phyloP scores from a whole-genome alignment of 2,888 invertebrate genomes.

The Eurytoma adleriae region DNA sequence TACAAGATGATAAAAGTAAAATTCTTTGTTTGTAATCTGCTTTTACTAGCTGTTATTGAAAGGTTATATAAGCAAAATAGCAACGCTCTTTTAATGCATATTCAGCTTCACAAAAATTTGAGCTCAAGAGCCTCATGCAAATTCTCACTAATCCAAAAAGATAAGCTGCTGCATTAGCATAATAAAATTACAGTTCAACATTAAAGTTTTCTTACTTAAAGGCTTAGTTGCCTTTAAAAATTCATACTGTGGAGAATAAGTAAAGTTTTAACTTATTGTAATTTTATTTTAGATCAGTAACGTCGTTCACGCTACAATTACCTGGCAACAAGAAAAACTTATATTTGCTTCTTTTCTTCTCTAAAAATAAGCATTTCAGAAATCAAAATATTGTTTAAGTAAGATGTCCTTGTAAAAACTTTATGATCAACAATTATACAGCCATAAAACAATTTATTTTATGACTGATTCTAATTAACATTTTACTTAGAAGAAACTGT shows the following conservation, averaged over 20 bases:
- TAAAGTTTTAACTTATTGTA: constrained; percentile 16
- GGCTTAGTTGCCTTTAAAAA: not conserved
- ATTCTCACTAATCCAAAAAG: not conserved
- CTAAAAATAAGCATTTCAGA: no score
- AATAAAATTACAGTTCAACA: not conserved
- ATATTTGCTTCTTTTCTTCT: no score
- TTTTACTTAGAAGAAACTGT: constrained; percentile 1
- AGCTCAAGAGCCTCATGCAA: not conserved
- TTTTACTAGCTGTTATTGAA: not conserved
- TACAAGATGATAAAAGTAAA: not conserved
- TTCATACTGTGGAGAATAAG: not conserved
- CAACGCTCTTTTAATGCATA: not conserved
- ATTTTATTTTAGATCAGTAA: not conserved
- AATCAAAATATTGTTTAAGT: no score
- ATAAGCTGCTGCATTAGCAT: not conserved
- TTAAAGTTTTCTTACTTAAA: not conserved
- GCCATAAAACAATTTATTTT: not conserved
- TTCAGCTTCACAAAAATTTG: not conserved
- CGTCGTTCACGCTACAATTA: not conserved
- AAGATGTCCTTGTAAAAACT: no score
- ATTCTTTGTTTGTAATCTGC: not conserved
- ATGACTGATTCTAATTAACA: constrained; percentile 1
- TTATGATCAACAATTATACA: no score
- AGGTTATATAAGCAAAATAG: not conserved
- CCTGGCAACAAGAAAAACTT: no score